phyloP scores from a whole-genome alignment of 2,113 vertebrate species.

The Elephas maximus region DNA sequence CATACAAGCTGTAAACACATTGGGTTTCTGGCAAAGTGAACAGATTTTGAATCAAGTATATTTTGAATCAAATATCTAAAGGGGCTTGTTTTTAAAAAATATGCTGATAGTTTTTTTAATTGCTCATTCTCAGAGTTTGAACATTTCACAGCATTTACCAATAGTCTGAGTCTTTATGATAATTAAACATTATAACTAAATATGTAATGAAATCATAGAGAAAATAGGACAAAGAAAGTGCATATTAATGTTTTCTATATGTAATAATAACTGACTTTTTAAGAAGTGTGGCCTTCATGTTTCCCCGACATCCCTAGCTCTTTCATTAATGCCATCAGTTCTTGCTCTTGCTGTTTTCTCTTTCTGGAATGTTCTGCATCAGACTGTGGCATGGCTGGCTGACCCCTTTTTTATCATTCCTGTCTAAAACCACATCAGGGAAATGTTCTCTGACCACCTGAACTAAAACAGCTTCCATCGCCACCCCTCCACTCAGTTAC shows the following conservation, averaged over 20 bases:
- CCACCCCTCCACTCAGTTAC: background rate
- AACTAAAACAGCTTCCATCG: background rate
- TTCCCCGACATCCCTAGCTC: background rate
- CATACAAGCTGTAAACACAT: background rate
- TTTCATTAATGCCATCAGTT: background rate
- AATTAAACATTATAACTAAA: conserved; percentile 12
- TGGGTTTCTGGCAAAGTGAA: background rate
- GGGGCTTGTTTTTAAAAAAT: background rate
- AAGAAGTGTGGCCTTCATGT: background rate
- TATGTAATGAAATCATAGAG: background rate
- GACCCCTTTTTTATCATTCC: background rate
- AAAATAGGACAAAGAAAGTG: background rate
- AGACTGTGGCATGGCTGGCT: background rate
- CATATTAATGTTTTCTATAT: background rate
- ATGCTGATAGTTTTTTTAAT: background rate
- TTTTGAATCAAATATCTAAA: background rate
- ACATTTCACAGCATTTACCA: background rate
- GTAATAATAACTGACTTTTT: background rate
- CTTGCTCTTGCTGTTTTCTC: background rate
- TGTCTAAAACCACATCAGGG: background rate
- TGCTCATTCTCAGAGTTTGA: background rate
- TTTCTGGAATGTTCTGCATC: background rate
- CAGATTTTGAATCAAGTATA: conserved; percentile 1
- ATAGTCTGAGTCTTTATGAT: background rate
- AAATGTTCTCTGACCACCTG: background rate